A percentile compares a stretch with the other conserved stretches of the same genome.
phyloP scores from a whole-genome alignment of 2,113 vertebrate genomes.

The Cranoglanis bouderius region DNA sequence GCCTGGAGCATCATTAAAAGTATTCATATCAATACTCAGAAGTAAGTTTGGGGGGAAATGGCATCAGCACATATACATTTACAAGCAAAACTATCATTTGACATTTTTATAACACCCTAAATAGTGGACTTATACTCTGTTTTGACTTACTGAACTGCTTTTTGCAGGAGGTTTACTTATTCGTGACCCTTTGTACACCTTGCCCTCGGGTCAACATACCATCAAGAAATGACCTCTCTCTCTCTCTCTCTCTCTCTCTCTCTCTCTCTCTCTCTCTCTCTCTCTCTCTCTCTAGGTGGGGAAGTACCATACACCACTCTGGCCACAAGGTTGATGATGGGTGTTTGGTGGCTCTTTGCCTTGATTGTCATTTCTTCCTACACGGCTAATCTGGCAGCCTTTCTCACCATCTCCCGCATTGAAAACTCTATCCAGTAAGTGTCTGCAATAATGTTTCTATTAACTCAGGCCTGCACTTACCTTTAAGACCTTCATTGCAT shows the following conservation, averaged over 20 bases:
- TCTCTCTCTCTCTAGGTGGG: slow-evolving; percentile 76
- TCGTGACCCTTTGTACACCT: neutral
- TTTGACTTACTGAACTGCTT: neutral
- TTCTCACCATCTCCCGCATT: slow-evolving; percentile 95
- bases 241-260: slow-evolving; percentile 18
- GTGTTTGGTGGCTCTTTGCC: slow-evolving; percentile 98
- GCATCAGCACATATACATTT: neutral
- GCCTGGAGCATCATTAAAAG: too few relatives aligned
- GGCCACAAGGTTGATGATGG: slow-evolving; percentile 98
- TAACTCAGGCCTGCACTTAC: slow-evolving; percentile 1
- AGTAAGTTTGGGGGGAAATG: neutral
- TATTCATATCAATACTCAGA: neutral
- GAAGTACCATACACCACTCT: slow-evolving; percentile 95
- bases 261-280: slow-evolving; percentile 15
- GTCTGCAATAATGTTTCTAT: slow-evolving; percentile 16
- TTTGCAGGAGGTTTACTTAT: neutral
- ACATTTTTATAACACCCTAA: neutral
- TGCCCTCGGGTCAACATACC: neutral
- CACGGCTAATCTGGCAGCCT: slow-evolving; percentile 97
- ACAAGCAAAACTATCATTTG: neutral
- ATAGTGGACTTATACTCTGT: neutral
- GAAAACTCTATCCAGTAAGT: slow-evolving; percentile 99
- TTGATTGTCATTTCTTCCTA: slow-evolving; percentile 98
- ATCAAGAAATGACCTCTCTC: neutral
- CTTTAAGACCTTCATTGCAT: neutral